Base-by-base conservation (phyloP, 2,888 invertebrate genomes). In the Cephus pulcher region DNA sequence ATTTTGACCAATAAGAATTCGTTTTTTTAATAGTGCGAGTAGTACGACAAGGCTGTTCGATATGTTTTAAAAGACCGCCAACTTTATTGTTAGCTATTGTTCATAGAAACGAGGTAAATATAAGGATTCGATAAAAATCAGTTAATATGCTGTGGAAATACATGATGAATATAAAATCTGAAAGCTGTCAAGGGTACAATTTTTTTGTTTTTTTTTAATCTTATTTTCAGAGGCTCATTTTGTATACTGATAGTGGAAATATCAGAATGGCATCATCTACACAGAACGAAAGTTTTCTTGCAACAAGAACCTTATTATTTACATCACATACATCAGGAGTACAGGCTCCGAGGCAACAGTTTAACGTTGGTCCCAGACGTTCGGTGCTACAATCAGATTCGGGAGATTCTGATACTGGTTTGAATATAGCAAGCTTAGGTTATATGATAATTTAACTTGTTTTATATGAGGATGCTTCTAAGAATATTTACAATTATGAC, bases 331-430 rank as follows among this genome's bases (percentile, higher is more conserved):
- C 76, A 12, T 78, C 78, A n/a, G 75, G 73, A 12, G 70, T 76
- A 11, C 71, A 32, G 3, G 34, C 12, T 68, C 76, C 75, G 30
- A 76, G 76, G 70, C 76, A 76, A 32, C 75, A 77, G 11, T 83
- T 83, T 34, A 80, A 77, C 73, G 34, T 82, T 33, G 80, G 82
- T 12, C 79, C 81, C 1, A 79, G 76, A 68, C 77, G 77, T 40
- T 37, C 74, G 34, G 1, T 73, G 73, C 1, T 30, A 34, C 35
- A 4, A 12, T 33, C 35, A 6, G 30, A 74, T 15, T n/a, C 12
- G 11, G 34, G 0, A n/a, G 12, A 79, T 34, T 34, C 34, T 15
- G 23, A 32, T 68, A 12, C 11, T 71, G 32, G 1, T 12, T 1
- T 0, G 30, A 4, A 11, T 4, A 0, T 15, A 6, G 12, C 32